These are phyloP conservation scores for Percina caprodes DNA, from an alignment of 2,113 vertebrate species.

Conservation along the genomic window DNA sequence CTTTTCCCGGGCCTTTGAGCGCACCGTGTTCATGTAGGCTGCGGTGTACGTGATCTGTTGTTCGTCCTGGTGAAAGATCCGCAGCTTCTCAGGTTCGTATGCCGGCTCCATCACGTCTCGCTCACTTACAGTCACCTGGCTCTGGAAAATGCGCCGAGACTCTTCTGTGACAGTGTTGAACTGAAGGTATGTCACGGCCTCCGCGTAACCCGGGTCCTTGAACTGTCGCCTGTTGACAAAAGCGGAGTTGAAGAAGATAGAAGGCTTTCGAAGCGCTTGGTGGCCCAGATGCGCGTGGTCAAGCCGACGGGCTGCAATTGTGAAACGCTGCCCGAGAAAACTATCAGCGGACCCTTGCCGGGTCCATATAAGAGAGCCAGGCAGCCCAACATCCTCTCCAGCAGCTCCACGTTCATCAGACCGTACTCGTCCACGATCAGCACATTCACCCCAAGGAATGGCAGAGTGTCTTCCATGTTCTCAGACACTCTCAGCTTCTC, in stretches of 20 bases:
- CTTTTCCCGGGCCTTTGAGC: no score
- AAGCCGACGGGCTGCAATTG: constrained; percentile 13
- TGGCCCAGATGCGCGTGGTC: neutral
- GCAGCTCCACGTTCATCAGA: neutral
- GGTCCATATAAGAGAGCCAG: constrained; percentile 9
- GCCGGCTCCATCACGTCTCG: neutral
- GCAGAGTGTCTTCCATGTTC: no score
- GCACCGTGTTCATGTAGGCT: no score
- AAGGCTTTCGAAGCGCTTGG: neutral
- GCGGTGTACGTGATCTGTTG: neutral
- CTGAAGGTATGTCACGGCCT: constrained; percentile 14
- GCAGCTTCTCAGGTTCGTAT: neutral
- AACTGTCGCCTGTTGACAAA: constrained; percentile 27
- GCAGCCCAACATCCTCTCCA: neutral
- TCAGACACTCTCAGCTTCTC: no score
- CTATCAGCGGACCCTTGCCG: neutral
- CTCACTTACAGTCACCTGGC: neutral
- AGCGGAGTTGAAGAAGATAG: neutral
- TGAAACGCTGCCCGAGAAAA: neutral
- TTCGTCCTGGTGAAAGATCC: constrained; percentile 18
- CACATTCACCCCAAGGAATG: neutral
- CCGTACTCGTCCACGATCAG: constrained; percentile 28
- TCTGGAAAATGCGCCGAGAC: neutral
- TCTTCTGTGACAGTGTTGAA: constrained; percentile 18
- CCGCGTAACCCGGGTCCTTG: neutral